Conservation (phyloP, 2,113 vertebrate species). For the Zosterops hypoxanthus region DNA sequence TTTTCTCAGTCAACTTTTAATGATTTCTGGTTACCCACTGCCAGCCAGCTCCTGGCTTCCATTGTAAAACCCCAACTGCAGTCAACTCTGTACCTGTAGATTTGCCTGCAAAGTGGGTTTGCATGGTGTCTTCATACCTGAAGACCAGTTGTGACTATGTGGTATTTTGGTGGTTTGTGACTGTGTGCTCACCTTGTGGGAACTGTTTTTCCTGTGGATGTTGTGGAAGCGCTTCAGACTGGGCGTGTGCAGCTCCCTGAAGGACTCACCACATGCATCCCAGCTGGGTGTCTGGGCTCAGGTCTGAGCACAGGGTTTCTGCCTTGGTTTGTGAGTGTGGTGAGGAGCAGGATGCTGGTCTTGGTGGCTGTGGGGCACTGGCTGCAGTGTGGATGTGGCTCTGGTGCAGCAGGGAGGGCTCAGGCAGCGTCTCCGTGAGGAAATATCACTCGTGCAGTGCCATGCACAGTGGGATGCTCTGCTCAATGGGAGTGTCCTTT, state of each 20-base stretch:
- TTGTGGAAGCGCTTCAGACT: not conserved
- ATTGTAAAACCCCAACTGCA: not conserved
- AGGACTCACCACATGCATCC: accelerated
- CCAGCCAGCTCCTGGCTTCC: not conserved
- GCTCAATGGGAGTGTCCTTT: not conserved
- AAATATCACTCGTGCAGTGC: accelerated
- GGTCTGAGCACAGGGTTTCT: not conserved
- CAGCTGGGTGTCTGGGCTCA: accelerated
- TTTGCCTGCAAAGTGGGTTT: not conserved
- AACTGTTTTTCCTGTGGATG: not conserved
- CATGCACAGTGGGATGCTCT: accelerated
- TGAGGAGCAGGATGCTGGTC: not conserved
- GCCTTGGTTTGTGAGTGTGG: not conserved
- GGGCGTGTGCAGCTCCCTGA: not conserved
- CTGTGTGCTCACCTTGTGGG: not conserved
- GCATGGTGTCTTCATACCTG: not conserved
- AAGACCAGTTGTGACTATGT: not conserved
- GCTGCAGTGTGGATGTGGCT: accelerated
- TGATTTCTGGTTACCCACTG: not conserved
- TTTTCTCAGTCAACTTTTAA: not conserved
- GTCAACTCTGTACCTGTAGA: not conserved
- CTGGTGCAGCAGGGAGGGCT: not conserved
- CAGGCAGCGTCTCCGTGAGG: not conserved
- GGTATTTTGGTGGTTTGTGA: not conserved
- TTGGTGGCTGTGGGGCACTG: not conserved